Percentiles rank a stretch among this genome's conserved stretches.
Evolutionary conservation across 2,797 vertebrate species (phyloP).

Genomic region (Oreochromis mossambicus): DNA sequence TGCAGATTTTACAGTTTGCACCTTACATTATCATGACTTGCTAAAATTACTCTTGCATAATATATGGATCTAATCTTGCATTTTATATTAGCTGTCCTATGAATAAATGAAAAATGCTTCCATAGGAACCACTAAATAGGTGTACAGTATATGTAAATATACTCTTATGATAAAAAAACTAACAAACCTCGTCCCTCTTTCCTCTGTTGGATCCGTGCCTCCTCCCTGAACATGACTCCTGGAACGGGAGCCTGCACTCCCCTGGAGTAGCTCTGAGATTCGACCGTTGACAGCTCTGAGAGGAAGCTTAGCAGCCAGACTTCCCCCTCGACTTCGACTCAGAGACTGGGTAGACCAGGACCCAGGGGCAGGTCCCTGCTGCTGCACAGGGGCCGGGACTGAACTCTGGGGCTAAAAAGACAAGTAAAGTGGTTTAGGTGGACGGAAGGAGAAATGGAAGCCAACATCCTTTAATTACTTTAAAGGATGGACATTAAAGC

Average conservation of each 20-base stretch:
- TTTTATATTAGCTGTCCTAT: neutral
- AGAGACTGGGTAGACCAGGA: slow-evolving; percentile 98
- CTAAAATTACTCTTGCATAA: neutral
- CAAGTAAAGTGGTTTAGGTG: neutral
- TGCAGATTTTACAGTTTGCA: neutral
- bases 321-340: slow-evolving; percentile 85
- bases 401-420: slow-evolving; percentile 49
- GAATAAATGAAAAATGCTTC: neutral
- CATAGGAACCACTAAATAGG: neutral
- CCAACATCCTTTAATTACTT: neutral
- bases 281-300: slow-evolving; percentile 91
- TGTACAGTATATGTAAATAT: neutral
- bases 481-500: neutral
- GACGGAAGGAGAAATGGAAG: neutral
- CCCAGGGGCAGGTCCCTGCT: slow-evolving; percentile 54
- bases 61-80: neutral
- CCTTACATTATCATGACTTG: neutral
- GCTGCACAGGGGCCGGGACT: slow-evolving; percentile 43
- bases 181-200: slow-evolving; percentile 52
- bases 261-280: slow-evolving; percentile 94
- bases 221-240: slow-evolving; percentile 72
- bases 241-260: slow-evolving; percentile 70
- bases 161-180: neutral
- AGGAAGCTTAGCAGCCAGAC: slow-evolving; percentile 87
- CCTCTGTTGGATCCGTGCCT: slow-evolving; percentile 72